phyloP scores from a whole-genome alignment of 2,888 invertebrate genomes.

The Pycnomerus fuliginosus region DNA sequence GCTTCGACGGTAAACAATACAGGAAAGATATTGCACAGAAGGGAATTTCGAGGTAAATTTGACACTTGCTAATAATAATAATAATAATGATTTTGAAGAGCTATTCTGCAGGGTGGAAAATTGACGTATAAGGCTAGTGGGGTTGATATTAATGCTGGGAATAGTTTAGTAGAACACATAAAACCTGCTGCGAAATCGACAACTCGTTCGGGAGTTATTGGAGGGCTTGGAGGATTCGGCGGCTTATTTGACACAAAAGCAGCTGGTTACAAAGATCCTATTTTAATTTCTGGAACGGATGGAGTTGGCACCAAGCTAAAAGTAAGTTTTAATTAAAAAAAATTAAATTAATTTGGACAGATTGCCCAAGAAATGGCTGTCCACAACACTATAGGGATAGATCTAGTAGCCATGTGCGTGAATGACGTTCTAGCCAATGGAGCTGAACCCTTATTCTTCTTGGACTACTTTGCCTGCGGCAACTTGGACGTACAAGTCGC shows the following conservation, averaged over 20 bases:
- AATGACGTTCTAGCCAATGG: constrained; percentile 96
- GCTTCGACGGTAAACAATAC: constrained; percentile 83
- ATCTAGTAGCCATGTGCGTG: constrained; percentile 97
- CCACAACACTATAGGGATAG: constrained; percentile 86
- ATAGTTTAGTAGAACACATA: constrained; percentile 78
- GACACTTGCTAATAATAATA: constrained; percentile 1
- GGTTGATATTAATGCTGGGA: constrained; percentile 92
- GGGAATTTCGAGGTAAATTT: constrained; percentile 73
- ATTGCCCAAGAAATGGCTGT: constrained; percentile 77
- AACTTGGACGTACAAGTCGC: constrained; percentile 76
- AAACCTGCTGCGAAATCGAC: constrained; percentile 82
- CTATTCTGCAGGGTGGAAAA: constrained; percentile 60
- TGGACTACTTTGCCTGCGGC: constrained; percentile 96
- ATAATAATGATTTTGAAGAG: constrained; percentile 44
- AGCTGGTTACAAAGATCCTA: constrained; percentile 72
- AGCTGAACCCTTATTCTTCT: constrained; percentile 92
- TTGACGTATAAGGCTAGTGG: constrained; percentile 88
- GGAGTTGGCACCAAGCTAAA: constrained; percentile 97
- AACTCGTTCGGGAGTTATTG: constrained; percentile 74
- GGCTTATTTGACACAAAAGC: constrained; percentile 86
- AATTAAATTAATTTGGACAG: constrained; percentile 56
- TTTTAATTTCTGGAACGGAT: constrained; percentile 91
- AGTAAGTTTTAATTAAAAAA: constrained; percentile 58
- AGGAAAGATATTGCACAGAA: constrained; percentile 89
- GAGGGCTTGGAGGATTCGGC: constrained; percentile 89